These are phyloP conservation scores for Crematogaster levior DNA, from an alignment of 2,888 invertebrate species.

Conservation along the genomic window DNA sequence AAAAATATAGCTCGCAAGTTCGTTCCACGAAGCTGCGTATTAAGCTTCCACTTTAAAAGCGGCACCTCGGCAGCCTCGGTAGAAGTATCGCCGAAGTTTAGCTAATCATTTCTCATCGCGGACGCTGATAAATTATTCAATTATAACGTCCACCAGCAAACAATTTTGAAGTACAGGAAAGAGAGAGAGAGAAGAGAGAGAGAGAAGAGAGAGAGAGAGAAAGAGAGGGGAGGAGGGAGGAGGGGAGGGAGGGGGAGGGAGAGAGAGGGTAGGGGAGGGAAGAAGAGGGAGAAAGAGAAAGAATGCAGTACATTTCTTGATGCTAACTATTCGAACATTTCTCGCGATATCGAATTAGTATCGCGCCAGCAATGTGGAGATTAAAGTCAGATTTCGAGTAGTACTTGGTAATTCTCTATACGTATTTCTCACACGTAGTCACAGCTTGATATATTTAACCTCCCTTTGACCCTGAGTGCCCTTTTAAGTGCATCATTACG, in stretches of 20 bases:
- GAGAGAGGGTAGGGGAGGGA: background rate
- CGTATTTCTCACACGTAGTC: conserved; percentile 63
- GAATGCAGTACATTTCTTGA: background rate
- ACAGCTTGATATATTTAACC: conserved; percentile 64
- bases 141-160: conserved; percentile 36
- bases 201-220: too few species aligned
- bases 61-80: conserved; percentile 44
- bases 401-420: conserved; percentile 66
- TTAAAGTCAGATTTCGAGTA: conserved; percentile 58
- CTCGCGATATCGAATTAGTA: conserved; percentile 53
- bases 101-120: conserved; percentile 62
- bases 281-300: background rate
- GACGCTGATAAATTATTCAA: conserved; percentile 60
- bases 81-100: conserved; percentile 64
- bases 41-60: conserved; percentile 52
- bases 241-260: background rate
- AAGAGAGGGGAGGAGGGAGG: too few species aligned
- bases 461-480: conserved; percentile 66
- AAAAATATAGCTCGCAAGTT: conserved; percentile 62
- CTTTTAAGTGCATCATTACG: conserved; percentile 75
- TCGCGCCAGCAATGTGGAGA: conserved; percentile 7
- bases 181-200: background rate
- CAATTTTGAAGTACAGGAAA: background rate
- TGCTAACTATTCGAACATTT: conserved; percentile 47
- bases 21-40: conserved; percentile 53